Base-by-base conservation (phyloP, 1,140 invertebrate species). In the Drosophila orena region DNA sequence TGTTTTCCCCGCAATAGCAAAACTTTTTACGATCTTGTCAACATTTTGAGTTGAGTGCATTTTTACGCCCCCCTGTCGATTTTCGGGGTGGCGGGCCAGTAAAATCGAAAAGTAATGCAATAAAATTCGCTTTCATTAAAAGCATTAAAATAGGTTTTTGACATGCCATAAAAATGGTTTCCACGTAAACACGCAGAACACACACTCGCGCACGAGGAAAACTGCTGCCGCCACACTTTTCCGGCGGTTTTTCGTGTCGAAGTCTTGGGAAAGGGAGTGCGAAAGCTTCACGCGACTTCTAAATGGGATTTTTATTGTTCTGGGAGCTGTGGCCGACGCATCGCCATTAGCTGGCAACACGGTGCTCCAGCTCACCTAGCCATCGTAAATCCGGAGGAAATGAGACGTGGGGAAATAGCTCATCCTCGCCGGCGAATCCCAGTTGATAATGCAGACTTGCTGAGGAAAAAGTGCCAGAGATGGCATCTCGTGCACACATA, bases 141-240 rank as follows among this genome's bases (percentile, higher is more conserved):
- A 88, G 84, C 84, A 88, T 88, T 88, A 88, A 88, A 89, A 88
- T 88, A 84, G 84, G 84, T 89, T 88, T 89, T 89, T 89, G 84
- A 89, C 84, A 89, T 89, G 84, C 84, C 84, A 88, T 88, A 88
- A 88, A 88, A 88, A 88, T 88, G 88, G 79, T 88, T 88, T 88
- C 54, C 84, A 88, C 84, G 84, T 86, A 89, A 86, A 88, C 79
- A 30, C 22, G 46, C 46, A 30, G 46, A 11, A 46, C 20, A 22
- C 43, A 46, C 43, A 24, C 11, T 55, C 69, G 69, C 55, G 59
- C 35, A 52, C 37, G 38, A 35, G 12, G 37, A 81, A 88, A 86
- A 78, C 75, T 86, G 81, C 81, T 81, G 83, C 58, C 47, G 54
- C 65, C 49, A 64, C 83, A 83, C 79, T 83, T 83, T 83, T 46